Percentiles rank a stretch among this genome's conserved stretches.
phyloP scores from a whole-genome alignment of 2,113 vertebrate genomes.

The Dicentrarchus labrax region DNA sequence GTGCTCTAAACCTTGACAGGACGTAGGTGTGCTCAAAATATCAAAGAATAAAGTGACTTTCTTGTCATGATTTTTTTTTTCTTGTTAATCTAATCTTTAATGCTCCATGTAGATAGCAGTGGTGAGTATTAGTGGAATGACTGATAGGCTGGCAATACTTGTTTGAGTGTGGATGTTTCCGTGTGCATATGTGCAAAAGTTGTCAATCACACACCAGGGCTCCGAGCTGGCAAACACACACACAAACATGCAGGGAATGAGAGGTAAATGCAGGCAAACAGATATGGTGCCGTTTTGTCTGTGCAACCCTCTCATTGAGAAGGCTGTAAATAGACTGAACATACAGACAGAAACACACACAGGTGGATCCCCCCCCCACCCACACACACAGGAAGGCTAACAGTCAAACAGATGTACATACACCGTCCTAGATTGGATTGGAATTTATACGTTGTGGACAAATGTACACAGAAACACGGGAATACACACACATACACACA shows the following conservation, averaged over 20 bases:
- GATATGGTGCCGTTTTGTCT: constrained; percentile 56
- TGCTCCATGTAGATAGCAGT: constrained; percentile 10
- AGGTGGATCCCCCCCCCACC: not conserved
- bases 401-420: constrained; percentile 49
- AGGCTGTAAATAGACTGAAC: constrained; percentile 61
- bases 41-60: not conserved
- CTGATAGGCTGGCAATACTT: constrained; percentile 18
- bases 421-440: constrained; percentile 39
- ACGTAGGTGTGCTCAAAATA: not conserved
- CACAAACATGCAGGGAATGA: constrained; percentile 30
- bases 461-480: constrained; percentile 14
- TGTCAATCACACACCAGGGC: constrained; percentile 32
- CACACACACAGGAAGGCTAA: constrained; percentile 26
- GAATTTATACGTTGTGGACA: constrained; percentile 43
- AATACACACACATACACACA: constrained; percentile 70
- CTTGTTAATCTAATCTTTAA: constrained; percentile 17
- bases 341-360: constrained; percentile 46
- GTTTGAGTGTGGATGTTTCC: constrained; percentile 16
- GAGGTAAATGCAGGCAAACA: constrained; percentile 61
- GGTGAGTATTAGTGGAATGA: constrained; percentile 9
- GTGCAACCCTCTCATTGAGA: constrained; percentile 20
- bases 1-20: not conserved
- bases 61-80: constrained; percentile 33
- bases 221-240: constrained; percentile 18
- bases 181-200: constrained; percentile 25